phyloP scores from a whole-genome alignment of 2,113 vertebrate genomes.

The Brachirus orientalis region DNA sequence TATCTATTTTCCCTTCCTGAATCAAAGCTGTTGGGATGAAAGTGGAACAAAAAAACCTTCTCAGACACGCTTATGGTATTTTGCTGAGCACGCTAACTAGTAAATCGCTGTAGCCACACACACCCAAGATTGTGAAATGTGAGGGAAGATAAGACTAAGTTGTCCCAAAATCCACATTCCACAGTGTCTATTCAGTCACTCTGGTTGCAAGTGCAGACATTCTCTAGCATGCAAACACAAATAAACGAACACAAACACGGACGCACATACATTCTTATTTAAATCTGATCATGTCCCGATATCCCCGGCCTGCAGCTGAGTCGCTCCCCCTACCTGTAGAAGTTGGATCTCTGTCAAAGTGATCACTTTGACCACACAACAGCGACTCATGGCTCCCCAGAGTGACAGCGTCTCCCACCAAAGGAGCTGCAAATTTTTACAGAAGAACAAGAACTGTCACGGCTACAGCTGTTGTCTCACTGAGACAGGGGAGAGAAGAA shows the following conservation, averaged over 20 bases:
- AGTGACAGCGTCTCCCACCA: constrained; percentile 45
- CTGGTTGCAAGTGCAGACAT: constrained; percentile 22
- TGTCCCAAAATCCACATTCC: constrained; percentile 49
- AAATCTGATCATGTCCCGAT: neutral
- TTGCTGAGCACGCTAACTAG: constrained; percentile 65
- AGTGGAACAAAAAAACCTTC: constrained; percentile 50
- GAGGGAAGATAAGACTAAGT: constrained; percentile 63
- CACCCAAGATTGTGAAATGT: constrained; percentile 66
- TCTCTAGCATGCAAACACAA: constrained; percentile 28
- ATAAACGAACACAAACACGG: constrained; percentile 13
- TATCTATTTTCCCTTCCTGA: constrained; percentile 25
- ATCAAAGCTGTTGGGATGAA: constrained; percentile 36
- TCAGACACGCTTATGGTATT: constrained; percentile 26
- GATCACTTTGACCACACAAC: constrained; percentile 83
- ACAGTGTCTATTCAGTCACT: constrained; percentile 30
- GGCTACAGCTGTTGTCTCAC: constrained; percentile 37
- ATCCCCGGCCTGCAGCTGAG: neutral
- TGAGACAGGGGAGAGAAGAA: constrained; percentile 41
- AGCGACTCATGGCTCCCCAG: constrained; percentile 75
- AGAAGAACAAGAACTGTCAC: constrained; percentile 53
- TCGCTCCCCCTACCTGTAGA: constrained; percentile 76
- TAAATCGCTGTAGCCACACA: constrained; percentile 67
- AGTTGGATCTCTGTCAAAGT: constrained; percentile 83
- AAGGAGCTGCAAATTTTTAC: constrained; percentile 33
- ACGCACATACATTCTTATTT: neutral